These are phyloP conservation scores for Drosophila burlai DNA, from an alignment of 1,140 invertebrate species.

Conservation along the genomic window DNA sequence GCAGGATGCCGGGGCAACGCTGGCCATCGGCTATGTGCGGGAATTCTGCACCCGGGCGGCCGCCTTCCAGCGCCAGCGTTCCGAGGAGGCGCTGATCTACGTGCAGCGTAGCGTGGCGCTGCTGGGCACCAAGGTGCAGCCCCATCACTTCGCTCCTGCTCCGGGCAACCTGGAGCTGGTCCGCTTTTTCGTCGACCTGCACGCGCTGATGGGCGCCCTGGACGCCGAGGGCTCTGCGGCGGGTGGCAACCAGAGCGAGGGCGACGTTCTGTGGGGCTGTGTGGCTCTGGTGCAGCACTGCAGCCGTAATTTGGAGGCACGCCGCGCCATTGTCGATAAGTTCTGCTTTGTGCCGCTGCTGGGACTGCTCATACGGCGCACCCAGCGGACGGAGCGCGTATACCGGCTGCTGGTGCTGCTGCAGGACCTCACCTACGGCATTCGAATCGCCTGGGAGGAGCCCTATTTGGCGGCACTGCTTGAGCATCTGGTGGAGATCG, in stretches of 20 bases:
- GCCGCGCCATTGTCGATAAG: conserved; percentile 86
- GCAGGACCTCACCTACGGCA: conserved; percentile 87
- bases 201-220: conserved; percentile 78
- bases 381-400: conserved; percentile 80
- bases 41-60: conserved; percentile 72
- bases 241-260: conserved; percentile 26
- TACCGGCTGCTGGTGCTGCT: conserved; percentile 85
- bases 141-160: conserved; percentile 57
- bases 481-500: conserved; percentile 85
- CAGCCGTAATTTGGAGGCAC: conserved; percentile 85
- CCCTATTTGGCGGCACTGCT: conserved; percentile 86
- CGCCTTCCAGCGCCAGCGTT: conserved; percentile 55
- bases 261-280: conserved; percentile 85
- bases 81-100: conserved; percentile 67
- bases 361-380: conserved; percentile 84
- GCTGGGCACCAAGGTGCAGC: conserved; percentile 69
- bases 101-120: conserved; percentile 73
- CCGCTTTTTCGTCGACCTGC: conserved; percentile 77
- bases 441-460: conserved; percentile 87
- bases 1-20: conserved; percentile 55
- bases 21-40: conserved; percentile 69
- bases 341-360: conserved; percentile 87
- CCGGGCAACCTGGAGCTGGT: conserved; percentile 65
- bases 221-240: conserved; percentile 50
- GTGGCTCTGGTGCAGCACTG: conserved; percentile 86